Evolutionary conservation across 1,140 invertebrate genomes (phyloP), one percentile per base, ranked within the genome.

Genomic region (Lepidurus packardi): DNA sequence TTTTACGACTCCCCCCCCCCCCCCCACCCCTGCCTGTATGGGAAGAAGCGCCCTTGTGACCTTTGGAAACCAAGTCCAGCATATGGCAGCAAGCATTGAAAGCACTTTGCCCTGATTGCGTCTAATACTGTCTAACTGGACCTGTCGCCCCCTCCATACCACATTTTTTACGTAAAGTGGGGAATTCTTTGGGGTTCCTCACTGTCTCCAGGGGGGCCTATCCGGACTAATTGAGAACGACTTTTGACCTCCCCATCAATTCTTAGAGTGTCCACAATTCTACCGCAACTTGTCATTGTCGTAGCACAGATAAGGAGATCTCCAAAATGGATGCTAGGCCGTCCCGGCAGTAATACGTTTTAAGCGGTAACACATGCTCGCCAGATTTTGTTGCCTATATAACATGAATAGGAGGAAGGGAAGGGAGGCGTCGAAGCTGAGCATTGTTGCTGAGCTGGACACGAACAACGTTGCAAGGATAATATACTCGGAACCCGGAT

Each of bases 271-370:
- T 65, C 53, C 53, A 65, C 53, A 21, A 65, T 65, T 65, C 53
- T 65, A 65, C 53, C 53, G 53, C 53, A 65, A 65, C 53, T 65
- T 65, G 53, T 65, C 53, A 65, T 65, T 65, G 53, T 65, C 53
- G 53, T 13, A 21, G 53, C 16, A 21, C 16, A 65, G 53, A 65
- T 65, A 65, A 65, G 53, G 53, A 65, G 13, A 65, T n/a, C 10
- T 65, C 6, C 6, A 34, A 34, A 34, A 34, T 3, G 21, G 53
- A 13, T 65, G 53, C 53, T 65, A 21, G 13, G 21, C 53, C 16
- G 21, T n/a, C 9, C 34, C 34, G 34, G 34, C 34, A 34, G 34
- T 34, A 34, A 34, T 34, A 65, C 16, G 16, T 65, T 47, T 65
- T 65, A 21, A 65, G 53, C 21, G 53, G 53, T 21, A 65, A 65